Base-by-base conservation (phyloP, 2,113 vertebrate species). In the Galbula dea region DNA sequence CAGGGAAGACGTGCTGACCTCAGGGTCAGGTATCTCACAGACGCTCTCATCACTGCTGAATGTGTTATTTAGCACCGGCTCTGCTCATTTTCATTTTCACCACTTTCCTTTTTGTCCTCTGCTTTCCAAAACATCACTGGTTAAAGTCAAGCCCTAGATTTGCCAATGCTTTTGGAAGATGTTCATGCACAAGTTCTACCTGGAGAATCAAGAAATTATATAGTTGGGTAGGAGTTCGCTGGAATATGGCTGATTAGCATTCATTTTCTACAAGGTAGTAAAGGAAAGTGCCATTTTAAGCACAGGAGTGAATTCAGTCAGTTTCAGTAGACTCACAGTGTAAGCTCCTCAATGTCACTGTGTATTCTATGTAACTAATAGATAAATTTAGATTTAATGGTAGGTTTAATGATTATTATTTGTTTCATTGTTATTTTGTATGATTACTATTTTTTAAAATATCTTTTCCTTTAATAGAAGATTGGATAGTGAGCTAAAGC, bases 151-250 rank as follows among this genome's bases (percentile, higher is more conserved):
- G 26, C 61, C 2, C 0, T 26, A 37, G 29, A 59, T 18, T 59
- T 81, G 52, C 12, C 32, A 23, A 5, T 11, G 24, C 30, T 73
- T 90, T 66, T 73, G 36, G 46, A 75, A 80, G 75, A 84, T 17
- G 15, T 81, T 36, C 49, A 11, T 0, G 0, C 4, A 16, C 9
- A 39, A 17, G 9, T 65, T 63, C 59, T 55, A 0, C 45, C 41
- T n/a, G 45, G 15, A 18, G 18, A 84, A 52, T 15, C 32, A 90
- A 78, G 15, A 41, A 45, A 52, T 39, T 0, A 41, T n/a, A 57
- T 48, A 37, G 2, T 9, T 76, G 48, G 18, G 20, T 78, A 34
- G 63, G 45, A 72, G 36, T 61, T 86, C 68, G 76, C 37, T 52
- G 61, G 32, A 62, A 32, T 57, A 30, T 72, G 82, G 27, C 11